Evolutionary conservation across 2,888 invertebrate species (phyloP).

Genomic region (Adineta ricciae): DNA sequence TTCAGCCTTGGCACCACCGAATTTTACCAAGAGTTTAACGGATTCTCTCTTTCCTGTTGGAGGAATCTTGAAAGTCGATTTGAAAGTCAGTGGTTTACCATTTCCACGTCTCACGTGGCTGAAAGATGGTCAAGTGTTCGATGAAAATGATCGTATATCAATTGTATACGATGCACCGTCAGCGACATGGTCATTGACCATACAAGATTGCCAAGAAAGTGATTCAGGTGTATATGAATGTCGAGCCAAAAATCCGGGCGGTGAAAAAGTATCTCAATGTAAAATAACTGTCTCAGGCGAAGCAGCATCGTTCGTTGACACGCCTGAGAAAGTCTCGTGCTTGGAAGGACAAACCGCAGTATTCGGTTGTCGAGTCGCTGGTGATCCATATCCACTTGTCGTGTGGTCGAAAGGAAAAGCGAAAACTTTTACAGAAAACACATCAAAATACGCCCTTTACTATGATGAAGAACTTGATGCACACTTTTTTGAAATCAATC

Average conservation of each 20-base stretch:
- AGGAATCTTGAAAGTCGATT: slow-evolving; percentile 55
- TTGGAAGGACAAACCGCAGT: slow-evolving; percentile 42
- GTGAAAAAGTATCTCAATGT: slow-evolving; percentile 58
- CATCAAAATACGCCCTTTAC: slow-evolving; percentile 20
- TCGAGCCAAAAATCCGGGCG: slow-evolving; percentile 62
- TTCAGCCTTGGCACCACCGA: slow-evolving; percentile 46
- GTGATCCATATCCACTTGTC: slow-evolving; percentile 45
- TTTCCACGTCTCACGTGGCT: slow-evolving; percentile 73
- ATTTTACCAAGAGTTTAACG: slow-evolving; percentile 41
- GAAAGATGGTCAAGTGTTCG: slow-evolving; percentile 42
- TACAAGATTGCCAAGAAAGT: slow-evolving; percentile 64
- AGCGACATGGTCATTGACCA: slow-evolving; percentile 57
- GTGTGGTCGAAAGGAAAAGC: slow-evolving; percentile 48
- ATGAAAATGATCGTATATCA: slow-evolving; percentile 40
- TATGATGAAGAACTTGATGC: slow-evolving; percentile 33
- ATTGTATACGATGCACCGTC: slow-evolving; percentile 45
- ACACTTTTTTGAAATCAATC: slow-evolving; percentile 30
- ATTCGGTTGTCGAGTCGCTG: slow-evolving; percentile 45
- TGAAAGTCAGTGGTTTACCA: slow-evolving; percentile 80
- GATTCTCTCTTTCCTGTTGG: slow-evolving; percentile 44
- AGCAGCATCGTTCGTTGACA: slow-evolving; percentile 44
- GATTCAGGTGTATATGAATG: slow-evolving; percentile 65
- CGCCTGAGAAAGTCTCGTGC: slow-evolving; percentile 47
- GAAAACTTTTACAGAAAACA: background rate
- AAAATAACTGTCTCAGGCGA: slow-evolving; percentile 47